Evolutionary conservation across 2,113 vertebrate genomes (phyloP).

Genomic region (Scomber scombrus): DNA sequence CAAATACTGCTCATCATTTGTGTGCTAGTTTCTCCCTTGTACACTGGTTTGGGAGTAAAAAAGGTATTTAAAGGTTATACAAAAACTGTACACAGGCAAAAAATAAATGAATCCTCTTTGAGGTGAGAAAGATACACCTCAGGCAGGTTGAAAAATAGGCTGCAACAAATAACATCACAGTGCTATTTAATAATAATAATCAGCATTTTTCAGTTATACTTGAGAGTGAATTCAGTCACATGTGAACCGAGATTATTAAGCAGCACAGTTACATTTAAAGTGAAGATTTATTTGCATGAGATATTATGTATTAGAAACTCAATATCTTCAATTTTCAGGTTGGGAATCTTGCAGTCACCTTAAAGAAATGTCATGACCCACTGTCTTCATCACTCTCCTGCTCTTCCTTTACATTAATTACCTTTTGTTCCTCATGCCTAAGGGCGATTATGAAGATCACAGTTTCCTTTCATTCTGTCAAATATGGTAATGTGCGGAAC

Average conservation of each 20-base stretch:
- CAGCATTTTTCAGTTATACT: constrained; percentile 31
- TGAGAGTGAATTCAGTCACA: constrained; percentile 25
- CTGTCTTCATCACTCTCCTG: neutral
- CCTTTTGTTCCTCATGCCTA: neutral
- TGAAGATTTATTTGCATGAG: neutral
- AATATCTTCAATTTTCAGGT: no score
- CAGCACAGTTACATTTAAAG: neutral
- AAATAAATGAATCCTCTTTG: constrained; percentile 19
- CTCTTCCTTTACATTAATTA: constrained; percentile 18
- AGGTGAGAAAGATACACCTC: constrained; percentile 10
- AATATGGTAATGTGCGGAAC: neutral
- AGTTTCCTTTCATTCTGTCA: constrained; percentile 32
- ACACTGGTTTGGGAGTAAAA: constrained; percentile 37
- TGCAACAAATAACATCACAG: constrained; percentile 21
- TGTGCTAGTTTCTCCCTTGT: constrained; percentile 67
- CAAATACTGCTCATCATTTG: constrained; percentile 74
- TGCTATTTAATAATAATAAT: constrained; percentile 42
- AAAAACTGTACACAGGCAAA: constrained; percentile 27
- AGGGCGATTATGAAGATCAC: neutral
- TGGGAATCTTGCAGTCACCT: neutral
- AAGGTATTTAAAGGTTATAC: constrained; percentile 49
- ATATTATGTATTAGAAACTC: neutral
- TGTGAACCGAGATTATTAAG: constrained; percentile 28
- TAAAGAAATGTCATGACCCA: neutral
- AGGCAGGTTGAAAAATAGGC: constrained; percentile 10